Evolutionary conservation across 2,888 invertebrate genomes (phyloP).

Genomic region (Torymus auratus): DNA sequence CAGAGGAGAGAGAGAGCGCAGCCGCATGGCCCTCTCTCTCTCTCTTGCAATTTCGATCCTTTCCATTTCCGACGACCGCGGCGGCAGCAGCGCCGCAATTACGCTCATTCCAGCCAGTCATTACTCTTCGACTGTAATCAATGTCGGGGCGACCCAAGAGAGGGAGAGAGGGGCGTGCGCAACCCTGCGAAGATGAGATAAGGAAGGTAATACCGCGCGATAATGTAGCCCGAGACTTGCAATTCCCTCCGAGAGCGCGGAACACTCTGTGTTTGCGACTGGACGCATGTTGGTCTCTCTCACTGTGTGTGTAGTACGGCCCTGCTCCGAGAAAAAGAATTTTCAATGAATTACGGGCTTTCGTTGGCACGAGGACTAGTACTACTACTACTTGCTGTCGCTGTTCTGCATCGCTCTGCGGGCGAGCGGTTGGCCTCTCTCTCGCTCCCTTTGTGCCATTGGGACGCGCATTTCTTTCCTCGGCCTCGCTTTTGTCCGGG

Average conservation of each 20-base stretch:
- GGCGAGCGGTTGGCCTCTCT: neutral
- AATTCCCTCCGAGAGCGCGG: conserved; percentile 26
- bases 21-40: too few relatives aligned
- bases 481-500: neutral
- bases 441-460: neutral
- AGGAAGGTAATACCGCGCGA: conserved; percentile 42
- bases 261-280: conserved; percentile 4
- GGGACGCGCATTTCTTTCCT: neutral
- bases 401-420: neutral
- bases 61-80: conserved; percentile 50
- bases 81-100: conserved; percentile 37
- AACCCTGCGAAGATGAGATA: conserved; percentile 38
- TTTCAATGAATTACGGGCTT: conserved; percentile 45
- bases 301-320: too few relatives aligned
- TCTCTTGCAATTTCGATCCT: conserved; percentile 47
- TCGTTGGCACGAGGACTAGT: conserved; percentile 13
- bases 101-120: conserved; percentile 45
- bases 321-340: conserved; percentile 28
- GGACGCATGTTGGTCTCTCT: neutral
- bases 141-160: conserved; percentile 31
- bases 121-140: conserved; percentile 53
- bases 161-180: neutral
- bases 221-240: conserved; percentile 34
- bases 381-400: neutral
- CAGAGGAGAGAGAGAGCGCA: too few relatives aligned